These are phyloP conservation scores for Sprattus sprattus DNA, from an alignment of 2,113 vertebrate species.

Conservation along the genomic window DNA sequence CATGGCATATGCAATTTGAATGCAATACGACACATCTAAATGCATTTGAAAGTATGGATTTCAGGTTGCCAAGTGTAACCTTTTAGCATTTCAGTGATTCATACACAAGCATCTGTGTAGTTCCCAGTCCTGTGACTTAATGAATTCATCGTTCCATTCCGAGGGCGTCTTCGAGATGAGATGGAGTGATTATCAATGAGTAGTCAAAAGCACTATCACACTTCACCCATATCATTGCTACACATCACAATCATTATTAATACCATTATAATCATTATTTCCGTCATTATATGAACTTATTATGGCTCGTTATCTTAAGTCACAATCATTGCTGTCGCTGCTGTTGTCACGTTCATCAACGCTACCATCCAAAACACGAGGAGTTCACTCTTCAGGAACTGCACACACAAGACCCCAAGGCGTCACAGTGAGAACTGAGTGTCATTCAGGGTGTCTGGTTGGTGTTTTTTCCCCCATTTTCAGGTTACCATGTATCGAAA, in stretches of 20 bases:
- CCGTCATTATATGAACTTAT: background rate
- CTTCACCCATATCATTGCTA: background rate
- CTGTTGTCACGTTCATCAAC: background rate
- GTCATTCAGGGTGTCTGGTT: background rate
- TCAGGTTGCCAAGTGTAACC: background rate
- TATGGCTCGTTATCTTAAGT: background rate
- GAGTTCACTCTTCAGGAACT: background rate
- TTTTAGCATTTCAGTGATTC: background rate
- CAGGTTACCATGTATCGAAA: background rate
- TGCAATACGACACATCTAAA: background rate
- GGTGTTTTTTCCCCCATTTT: background rate
- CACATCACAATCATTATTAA: background rate
- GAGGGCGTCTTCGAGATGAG: background rate
- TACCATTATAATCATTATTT: background rate
- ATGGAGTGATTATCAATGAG: background rate
- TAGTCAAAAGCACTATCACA: background rate
- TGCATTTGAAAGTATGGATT: background rate
- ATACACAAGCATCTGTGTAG: background rate
- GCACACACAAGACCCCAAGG: background rate
- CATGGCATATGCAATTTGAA: background rate
- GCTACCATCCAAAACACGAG: background rate
- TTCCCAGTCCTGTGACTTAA: background rate
- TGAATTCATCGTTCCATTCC: background rate
- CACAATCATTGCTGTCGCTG: conserved; percentile 17
- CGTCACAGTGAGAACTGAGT: background rate